phyloP scores from a whole-genome alignment of 1,140 invertebrate species.

The Formica exsecta region DNA sequence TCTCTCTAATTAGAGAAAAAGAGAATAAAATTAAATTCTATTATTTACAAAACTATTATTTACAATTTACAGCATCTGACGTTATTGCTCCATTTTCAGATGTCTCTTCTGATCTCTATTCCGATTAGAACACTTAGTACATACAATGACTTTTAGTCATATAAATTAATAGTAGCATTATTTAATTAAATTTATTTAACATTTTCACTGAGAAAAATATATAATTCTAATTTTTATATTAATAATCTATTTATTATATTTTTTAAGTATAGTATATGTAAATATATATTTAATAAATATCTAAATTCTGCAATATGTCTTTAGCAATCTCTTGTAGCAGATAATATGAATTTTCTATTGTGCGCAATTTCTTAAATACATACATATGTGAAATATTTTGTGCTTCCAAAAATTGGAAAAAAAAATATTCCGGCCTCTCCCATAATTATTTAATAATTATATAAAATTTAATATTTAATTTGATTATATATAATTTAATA shows the following conservation, averaged over 20 bases:
- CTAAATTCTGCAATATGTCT: not conserved
- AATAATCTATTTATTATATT: not conserved
- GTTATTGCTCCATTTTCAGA: not conserved
- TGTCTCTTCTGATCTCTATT: not conserved
- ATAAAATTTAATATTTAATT: not conserved
- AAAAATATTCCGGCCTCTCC: not conserved
- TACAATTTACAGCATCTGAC: not conserved
- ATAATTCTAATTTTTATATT: not conserved
- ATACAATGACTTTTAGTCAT: not conserved
- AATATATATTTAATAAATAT: not conserved
- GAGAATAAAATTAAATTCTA: constrained; percentile 1
- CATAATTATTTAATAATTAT: not conserved
- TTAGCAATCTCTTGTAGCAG: not conserved
- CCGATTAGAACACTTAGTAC: not conserved
- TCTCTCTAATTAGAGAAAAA: not conserved
- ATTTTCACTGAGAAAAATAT: not conserved
- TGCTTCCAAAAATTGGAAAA: not conserved
- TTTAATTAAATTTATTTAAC: not conserved
- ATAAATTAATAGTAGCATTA: not conserved
- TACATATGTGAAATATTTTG: not conserved
- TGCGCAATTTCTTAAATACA: not conserved
- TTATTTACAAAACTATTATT: too few species aligned
- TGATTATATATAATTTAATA: not conserved
- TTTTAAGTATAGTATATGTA: not conserved
- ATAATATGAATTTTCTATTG: not conserved